Evolutionary conservation across 2,888 invertebrate species (phyloP).

Genomic region (Metalampra italica): DNA sequence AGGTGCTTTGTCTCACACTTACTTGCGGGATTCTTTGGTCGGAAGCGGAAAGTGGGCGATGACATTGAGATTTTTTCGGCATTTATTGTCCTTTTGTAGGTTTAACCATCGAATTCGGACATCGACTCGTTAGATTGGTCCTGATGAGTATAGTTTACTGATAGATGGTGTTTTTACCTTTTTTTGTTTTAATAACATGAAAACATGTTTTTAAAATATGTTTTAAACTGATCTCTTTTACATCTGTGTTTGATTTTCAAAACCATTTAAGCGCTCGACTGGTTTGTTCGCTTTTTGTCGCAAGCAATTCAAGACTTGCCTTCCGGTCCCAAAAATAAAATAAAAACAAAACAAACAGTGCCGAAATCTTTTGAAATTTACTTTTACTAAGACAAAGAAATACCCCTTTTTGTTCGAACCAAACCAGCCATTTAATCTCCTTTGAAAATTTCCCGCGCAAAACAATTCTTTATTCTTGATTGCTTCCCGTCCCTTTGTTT

Average conservation of each 20-base stretch:
- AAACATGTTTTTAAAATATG: too few species aligned
- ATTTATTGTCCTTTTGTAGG: too few species aligned
- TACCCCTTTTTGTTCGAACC: constrained; percentile 23
- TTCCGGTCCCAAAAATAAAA: constrained; percentile 4
- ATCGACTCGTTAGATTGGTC: too few species aligned
- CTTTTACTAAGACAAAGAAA: constrained; percentile 17
- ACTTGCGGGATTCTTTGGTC: not conserved
- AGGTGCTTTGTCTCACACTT: not conserved
- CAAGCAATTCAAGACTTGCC: constrained; percentile 5
- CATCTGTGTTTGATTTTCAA: not conserved
- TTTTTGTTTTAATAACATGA: too few species aligned
- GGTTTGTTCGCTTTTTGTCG: not conserved
- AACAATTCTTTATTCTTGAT: constrained; percentile 28
- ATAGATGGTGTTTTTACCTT: too few species aligned
- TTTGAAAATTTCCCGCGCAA: constrained; percentile 21
- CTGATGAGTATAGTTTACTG: too few species aligned
- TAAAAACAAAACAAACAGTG: constrained; percentile 1
- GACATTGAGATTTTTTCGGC: not conserved
- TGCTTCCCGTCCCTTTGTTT: constrained; percentile 22
- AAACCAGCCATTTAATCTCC: constrained; percentile 23
- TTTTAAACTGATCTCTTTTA: too few species aligned
- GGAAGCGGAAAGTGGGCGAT: too few species aligned
- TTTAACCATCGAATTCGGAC: too few species aligned
- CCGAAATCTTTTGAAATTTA: constrained; percentile 17
- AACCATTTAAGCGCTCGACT: constrained; percentile 2